phyloP scores from a whole-genome alignment of 2,888 invertebrate genomes.

The Ormyrus rosae region DNA sequence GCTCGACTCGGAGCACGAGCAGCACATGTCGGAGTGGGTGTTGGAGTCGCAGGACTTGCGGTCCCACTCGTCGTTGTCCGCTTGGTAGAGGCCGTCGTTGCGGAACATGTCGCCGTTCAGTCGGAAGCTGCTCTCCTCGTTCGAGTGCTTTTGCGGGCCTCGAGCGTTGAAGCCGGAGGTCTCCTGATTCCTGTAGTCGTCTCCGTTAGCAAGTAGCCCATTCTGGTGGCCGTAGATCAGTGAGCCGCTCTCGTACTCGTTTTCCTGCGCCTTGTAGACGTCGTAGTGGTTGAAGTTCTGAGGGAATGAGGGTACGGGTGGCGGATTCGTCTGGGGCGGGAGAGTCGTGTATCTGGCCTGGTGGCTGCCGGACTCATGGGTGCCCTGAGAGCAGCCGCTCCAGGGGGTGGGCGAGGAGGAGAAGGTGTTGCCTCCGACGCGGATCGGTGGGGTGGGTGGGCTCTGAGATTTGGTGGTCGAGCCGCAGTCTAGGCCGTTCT shows the following conservation, averaged over 20 bases:
- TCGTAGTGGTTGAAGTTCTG: constrained; percentile 72
- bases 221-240: constrained; percentile 72
- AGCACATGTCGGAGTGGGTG: constrained; percentile 73
- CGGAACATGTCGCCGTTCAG: constrained; percentile 71
- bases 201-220: constrained; percentile 56
- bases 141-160: constrained; percentile 64
- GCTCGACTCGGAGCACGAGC: constrained; percentile 74
- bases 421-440: constrained; percentile 62
- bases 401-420: constrained; percentile 70
- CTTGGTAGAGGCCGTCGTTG: constrained; percentile 69
- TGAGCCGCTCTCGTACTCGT: constrained; percentile 74
- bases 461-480: constrained; percentile 70
- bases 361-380: background rate
- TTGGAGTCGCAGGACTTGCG: constrained; percentile 74
- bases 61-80: constrained; percentile 74
- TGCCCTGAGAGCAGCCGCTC: constrained; percentile 59
- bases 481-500: constrained; percentile 68
- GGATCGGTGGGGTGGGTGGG: constrained; percentile 71
- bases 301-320: constrained; percentile 70
- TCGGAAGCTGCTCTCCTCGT: constrained; percentile 68
- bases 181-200: constrained; percentile 66
- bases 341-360: constrained; percentile 69
- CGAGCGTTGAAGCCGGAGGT: constrained; percentile 60
- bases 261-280: constrained; percentile 70
- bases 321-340: constrained; percentile 73